Conservation (phyloP, 2,888 invertebrate genomes). For the Gymnocheta viridis region DNA sequence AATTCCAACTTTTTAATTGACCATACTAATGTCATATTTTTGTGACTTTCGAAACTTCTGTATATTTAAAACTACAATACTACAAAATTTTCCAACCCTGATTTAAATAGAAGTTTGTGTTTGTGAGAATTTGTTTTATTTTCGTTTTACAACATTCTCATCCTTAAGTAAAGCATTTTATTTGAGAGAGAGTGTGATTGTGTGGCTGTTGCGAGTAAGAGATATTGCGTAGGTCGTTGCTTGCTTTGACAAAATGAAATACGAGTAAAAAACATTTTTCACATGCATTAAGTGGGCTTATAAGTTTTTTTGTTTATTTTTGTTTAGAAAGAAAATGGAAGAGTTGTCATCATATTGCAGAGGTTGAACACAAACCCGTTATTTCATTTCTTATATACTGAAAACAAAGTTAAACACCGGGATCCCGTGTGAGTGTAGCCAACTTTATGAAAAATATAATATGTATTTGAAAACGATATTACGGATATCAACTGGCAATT, state of each 20-base stretch:
- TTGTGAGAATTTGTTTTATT: neutral
- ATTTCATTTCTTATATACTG: neutral
- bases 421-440: neutral
- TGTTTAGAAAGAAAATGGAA: neutral
- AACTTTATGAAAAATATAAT: neutral
- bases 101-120: neutral
- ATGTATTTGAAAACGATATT: too few relatives aligned
- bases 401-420: neutral
- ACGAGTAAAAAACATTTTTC: neutral
- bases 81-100: neutral
- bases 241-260: slow-evolving; percentile 30
- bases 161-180: neutral
- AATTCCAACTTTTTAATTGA: too few relatives aligned
- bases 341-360: slow-evolving; percentile 19
- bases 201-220: neutral
- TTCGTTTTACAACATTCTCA: neutral
- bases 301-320: neutral
- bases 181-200: neutral
- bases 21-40: too few relatives aligned
- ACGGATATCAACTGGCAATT: too few relatives aligned
- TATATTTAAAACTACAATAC: neutral
- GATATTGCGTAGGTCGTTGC: slow-evolving; percentile 60
- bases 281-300: neutral
- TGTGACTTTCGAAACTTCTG: too few relatives aligned
- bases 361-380: neutral